phyloP scores from a whole-genome alignment of 2,888 invertebrate genomes.

The Hyposoter didymator region DNA sequence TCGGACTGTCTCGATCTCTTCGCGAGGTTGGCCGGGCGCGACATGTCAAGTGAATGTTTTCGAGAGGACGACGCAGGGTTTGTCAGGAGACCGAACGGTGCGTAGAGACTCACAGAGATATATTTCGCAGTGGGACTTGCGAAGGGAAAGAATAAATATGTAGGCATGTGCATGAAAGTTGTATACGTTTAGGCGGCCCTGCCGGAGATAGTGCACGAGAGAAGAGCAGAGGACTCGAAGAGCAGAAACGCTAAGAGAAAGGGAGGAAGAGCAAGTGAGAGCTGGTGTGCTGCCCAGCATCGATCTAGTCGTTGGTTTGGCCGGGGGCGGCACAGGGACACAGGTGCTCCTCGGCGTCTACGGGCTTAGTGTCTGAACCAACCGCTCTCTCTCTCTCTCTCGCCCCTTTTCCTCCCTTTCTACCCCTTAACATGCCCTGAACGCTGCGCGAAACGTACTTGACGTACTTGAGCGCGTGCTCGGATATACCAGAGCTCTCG shows the following conservation, averaged over 20 bases:
- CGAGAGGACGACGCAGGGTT: slow-evolving; percentile 80
- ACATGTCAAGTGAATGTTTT: slow-evolving; percentile 80
- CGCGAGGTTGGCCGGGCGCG: slow-evolving; percentile 68
- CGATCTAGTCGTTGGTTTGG: slow-evolving; percentile 80
- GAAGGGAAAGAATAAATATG: slow-evolving; percentile 30
- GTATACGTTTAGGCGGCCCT: slow-evolving; percentile 10
- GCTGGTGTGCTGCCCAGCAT: slow-evolving; percentile 74
- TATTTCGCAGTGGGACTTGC: slow-evolving; percentile 72
- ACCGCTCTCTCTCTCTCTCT: slow-evolving; percentile 55
- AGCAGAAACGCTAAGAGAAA: slow-evolving; percentile 56
- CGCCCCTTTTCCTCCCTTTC: background rate
- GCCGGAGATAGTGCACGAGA: slow-evolving; percentile 57
- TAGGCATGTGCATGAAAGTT: slow-evolving; percentile 8
- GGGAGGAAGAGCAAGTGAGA: slow-evolving; percentile 62
- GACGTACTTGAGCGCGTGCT: slow-evolving; percentile 68
- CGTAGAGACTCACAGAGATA: slow-evolving; percentile 76
- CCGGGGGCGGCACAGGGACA: slow-evolving; percentile 79
- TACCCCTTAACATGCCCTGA: slow-evolving; percentile 73
- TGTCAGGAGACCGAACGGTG: slow-evolving; percentile 78
- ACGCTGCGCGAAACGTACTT: slow-evolving; percentile 65
- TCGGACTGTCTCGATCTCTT: slow-evolving; percentile 61
- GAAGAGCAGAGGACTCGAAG: slow-evolving; percentile 56
- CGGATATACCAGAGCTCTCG: slow-evolving; percentile 63
- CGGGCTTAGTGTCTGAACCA: slow-evolving; percentile 81
- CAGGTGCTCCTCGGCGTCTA: slow-evolving; percentile 81